Base-by-base conservation (phyloP, 2,888 invertebrate genomes). In the Thera britannica region DNA sequence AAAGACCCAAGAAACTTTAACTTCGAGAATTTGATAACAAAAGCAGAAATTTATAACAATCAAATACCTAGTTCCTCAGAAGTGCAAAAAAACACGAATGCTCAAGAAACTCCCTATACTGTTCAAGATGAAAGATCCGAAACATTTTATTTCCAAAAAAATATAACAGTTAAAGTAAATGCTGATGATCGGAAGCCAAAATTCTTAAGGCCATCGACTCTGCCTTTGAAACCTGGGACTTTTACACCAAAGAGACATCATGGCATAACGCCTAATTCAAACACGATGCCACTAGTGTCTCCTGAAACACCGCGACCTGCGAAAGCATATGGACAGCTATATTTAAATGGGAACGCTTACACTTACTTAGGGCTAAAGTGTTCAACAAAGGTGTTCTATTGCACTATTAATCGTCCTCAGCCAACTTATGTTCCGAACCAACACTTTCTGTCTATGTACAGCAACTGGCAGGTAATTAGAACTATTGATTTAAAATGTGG, bases 361-460 rank as follows among this genome's bases (percentile, higher is more conserved):
- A 98, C 98, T 57, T 98, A 98, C 88, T 91, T 98, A 79, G 98
- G 98, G 0, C 93, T 98, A 67, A 98, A 98, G 89, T 97, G 97
- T 86, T 98, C 98, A 35, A 98, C 98, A 1, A 96, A 97, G 85
- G 96, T 97, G 68, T 98, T 98, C 79, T 99, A 98, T 88, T 99
- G 99, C 82, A 98, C 98, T 1, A 95, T 98, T 59, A 98, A 98
- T 87, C 96, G 98, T 76, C 97, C 98, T 0, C 99, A 99, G 85
- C 99, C 99, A 1, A 98, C 98, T 86, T 99, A 98, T 85, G 98
- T 98, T 68, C 97, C 97, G 0, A 97, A 97, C 79, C 96, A 97
- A 86, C 97, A 97, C 82, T 97, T 97, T 79, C 91, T 99, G 63
- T 99, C 98, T 54, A 99, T 99, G 99, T 99, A 99, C 87, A 98